Base-by-base conservation (phyloP, 2,888 invertebrate genomes). In the Ochropleura leucogaster region DNA sequence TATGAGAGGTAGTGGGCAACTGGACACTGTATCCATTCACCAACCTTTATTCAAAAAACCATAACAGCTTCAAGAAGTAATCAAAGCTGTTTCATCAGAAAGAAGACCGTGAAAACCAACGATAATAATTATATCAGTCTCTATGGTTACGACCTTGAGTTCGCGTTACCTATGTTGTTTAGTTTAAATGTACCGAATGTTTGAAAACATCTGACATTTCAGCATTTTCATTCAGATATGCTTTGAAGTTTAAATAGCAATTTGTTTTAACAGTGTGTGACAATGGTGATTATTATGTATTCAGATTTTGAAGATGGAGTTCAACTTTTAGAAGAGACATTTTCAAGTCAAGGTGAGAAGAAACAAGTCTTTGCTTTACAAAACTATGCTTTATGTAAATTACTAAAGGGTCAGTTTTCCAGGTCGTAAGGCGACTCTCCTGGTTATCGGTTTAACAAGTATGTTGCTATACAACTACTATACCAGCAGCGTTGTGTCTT, bases 401-500 rank as follows among this genome's bases (percentile, higher is more conserved):
- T 0, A 46, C 10, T 30, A 44, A 68, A n/a, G 7, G 12, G 1
- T 53, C 1, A 4, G 57, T 12, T 77, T 40, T 42, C 0, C 68
- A 95, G 96, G 95, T 71, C 94, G 95, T 18, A 92, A 93, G 40
- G 66, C 92, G 5, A 91, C 93, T 0, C 89, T 95, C 0, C 89
- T 94, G 0, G 94, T 95, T 3, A 91, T 94, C 3, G 95, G 96
- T 0, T 47, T 95, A 10, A 94, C 93, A 4, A 95, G 95, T 78
- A 94, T 97, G 92, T 88, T 97, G 10, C 91, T 97, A 2, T 97
- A 97, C 88, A 97, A 97, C 90, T 97, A 97, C 91, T 97, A 97
- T 90, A 97, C 97, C 0, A 97, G 97, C 73, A 97, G 97, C 83
- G 96, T 97, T 60, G 97, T 97, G 2, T 97, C 97, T 0, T 97